Conservation (phyloP, 1,140 invertebrate genomes). For the Rhopalosiphum padi region DNA sequence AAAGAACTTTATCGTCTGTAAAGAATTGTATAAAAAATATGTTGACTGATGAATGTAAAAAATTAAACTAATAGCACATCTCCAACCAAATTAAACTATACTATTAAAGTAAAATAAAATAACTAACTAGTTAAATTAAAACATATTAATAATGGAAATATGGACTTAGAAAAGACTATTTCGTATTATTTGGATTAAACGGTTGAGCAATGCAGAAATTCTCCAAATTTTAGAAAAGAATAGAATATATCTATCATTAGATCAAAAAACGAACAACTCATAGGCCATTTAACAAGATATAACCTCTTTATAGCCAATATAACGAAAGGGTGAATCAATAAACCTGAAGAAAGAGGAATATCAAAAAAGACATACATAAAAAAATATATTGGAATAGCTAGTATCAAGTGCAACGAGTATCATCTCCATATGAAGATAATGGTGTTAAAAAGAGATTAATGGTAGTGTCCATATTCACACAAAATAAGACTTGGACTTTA, state of each 20-base stretch:
- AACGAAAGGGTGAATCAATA: not conserved
- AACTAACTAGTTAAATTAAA: not conserved
- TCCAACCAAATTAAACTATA: not conserved
- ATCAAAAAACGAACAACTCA: slow-evolving; percentile 29
- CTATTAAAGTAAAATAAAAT: not conserved
- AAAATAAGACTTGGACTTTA: not conserved
- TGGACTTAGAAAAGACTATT: not conserved
- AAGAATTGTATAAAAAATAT: not conserved
- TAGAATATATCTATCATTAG: slow-evolving; percentile 12
- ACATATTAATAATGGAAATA: not conserved
- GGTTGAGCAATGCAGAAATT: not conserved
- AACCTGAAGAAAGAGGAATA: not conserved
- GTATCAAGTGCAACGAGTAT: not conserved
- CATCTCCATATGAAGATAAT: not conserved
- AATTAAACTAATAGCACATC: not conserved
- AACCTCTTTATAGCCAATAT: not conserved
- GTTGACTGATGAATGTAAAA: not conserved
- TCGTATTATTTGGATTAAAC: not conserved
- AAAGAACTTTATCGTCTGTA: too few relatives aligned
- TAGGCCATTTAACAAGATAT: not conserved
- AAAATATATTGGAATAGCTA: not conserved
- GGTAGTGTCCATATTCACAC: not conserved
- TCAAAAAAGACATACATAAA: not conserved
- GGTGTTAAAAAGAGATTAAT: not conserved
- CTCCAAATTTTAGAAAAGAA: not conserved